Base-by-base conservation (phyloP, 2,113 vertebrate genomes). In the Macrotus californicus region DNA sequence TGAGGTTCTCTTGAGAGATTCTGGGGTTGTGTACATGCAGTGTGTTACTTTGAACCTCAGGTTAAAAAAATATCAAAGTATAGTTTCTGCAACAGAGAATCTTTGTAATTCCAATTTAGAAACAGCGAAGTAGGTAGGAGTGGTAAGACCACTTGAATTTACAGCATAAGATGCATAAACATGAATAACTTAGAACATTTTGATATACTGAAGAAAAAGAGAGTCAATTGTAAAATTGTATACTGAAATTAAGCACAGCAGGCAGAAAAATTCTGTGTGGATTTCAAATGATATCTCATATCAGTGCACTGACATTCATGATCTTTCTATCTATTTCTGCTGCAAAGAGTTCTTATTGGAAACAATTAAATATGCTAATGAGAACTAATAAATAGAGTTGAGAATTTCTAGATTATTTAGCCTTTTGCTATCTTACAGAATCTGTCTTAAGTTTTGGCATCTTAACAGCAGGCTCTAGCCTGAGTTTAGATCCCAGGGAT, bases 241-340 rank as follows among this genome's bases (percentile, higher is more conserved):
- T 80, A 59, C 89, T 61, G 94, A 95, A 96, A 91, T 87, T 66
- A 93, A 94, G 94, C 94, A 89, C 93, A 96, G 95, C 96, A 97
- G 86, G 93, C 96, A 93, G 88, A 92, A 0, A 90, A 79, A 93
- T 76, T 59, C 86, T 93, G 73, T 89, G 91, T 83, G 82, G 69
- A 70, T 97, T 96, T 96, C 89, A 93, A 94, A 87, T 77, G 84
- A 93, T 34, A 85, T 21, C 77, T 76, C 94, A 93, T 82, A 67
- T 91, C 94, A 87, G 73, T 39, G 61, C 73, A 26, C 81, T 86
- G 66, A 93, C 8, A 50, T 83, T 86, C 7, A 0, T 91, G 84
- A 81, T 88, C 80, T 94, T 96, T 94, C 91, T 94, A 54, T 70
- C 93, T 94, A 61, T 75, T 92, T 95, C 73, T 93, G 69, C 82